phyloP scores from a whole-genome alignment of 2,888 invertebrate species.

The Scelioninae gen. 1 region DNA sequence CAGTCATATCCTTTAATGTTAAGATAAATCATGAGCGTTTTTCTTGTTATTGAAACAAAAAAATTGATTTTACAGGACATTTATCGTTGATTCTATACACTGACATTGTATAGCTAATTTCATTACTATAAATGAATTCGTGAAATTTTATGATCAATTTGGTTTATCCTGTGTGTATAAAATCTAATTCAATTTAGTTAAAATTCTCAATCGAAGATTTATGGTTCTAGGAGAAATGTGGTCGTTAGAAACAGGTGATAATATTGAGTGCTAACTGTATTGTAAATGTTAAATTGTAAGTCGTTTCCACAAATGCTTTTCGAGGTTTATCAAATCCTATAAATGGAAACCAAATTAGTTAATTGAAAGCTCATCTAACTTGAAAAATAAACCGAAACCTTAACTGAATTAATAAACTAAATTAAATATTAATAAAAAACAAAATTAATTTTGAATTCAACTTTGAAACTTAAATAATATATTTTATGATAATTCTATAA shows the following conservation, averaged over 20 bases:
- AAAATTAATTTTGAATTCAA: too few relatives aligned
- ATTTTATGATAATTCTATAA: conserved; percentile 8
- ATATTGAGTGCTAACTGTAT: conserved; percentile 43
- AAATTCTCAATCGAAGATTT: conserved; percentile 35
- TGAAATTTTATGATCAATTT: conserved; percentile 30
- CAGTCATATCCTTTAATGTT: background rate
- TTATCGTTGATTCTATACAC: background rate
- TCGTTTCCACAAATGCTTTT: conserved; percentile 19
- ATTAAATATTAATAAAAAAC: background rate
- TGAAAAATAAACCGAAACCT: background rate
- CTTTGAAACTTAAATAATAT: background rate
- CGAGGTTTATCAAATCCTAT: conserved; percentile 26
- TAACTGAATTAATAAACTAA: background rate
- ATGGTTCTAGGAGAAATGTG: conserved; percentile 15
- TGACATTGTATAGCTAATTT: conserved; percentile 6
- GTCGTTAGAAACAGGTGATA: conserved; percentile 54
- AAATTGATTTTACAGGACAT: background rate
- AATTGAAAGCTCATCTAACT: conserved; percentile 19
- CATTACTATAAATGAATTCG: background rate
- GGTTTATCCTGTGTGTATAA: conserved; percentile 8
- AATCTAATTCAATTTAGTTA: conserved; percentile 47
- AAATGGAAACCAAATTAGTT: conserved; percentile 33
- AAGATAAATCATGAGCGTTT: background rate
- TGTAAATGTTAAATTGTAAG: conserved; percentile 34
- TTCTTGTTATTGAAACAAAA: conserved; percentile 4